phyloP scores from a whole-genome alignment of 2,797 vertebrate species.

The Atherinosoma microstoma region DNA sequence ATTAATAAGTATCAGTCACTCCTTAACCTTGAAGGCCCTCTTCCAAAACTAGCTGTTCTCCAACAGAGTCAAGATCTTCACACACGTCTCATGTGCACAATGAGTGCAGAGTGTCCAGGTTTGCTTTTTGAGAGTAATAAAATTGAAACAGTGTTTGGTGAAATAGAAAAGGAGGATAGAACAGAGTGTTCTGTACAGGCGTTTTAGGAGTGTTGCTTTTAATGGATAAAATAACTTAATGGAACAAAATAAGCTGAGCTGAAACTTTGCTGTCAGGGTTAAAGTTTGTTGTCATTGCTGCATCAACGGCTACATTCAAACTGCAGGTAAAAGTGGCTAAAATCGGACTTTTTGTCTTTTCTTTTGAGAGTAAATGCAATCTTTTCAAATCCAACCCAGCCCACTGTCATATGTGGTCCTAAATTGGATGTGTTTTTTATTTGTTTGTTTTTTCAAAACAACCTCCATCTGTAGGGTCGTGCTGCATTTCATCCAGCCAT shows the following conservation, averaged over 20 bases:
- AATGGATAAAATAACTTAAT: slow-evolving; percentile 27
- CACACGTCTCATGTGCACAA: slow-evolving; percentile 28
- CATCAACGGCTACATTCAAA: background rate
- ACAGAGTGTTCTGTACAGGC: slow-evolving; percentile 36
- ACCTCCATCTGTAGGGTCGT: too few species aligned
- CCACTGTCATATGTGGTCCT: too few species aligned
- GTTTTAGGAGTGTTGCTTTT: slow-evolving; percentile 38
- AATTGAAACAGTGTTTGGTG: slow-evolving; percentile 25
- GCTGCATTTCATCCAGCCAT: too few species aligned
- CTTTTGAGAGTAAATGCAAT: too few species aligned
- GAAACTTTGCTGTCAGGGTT: slow-evolving; percentile 12
- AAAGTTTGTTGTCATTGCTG: slow-evolving; percentile 7
- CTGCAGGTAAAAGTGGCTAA: background rate
- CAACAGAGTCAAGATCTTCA: slow-evolving; percentile 21
- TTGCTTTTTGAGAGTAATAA: slow-evolving; percentile 11
- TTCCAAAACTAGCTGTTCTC: slow-evolving; percentile 25
- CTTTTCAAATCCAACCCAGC: too few species aligned
- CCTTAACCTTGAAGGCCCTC: background rate
- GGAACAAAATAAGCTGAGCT: slow-evolving; percentile 12
- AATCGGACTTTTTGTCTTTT: background rate
- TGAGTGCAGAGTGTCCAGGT: slow-evolving; percentile 27
- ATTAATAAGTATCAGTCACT: background rate
- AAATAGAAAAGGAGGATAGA: slow-evolving; percentile 27
- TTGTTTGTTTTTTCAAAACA: too few species aligned
- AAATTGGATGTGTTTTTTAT: too few species aligned